Evolutionary conservation across 1,140 invertebrate genomes (phyloP), one percentile per base, ranked within the genome.

Genomic region (Rhagoletis pomonella): DNA sequence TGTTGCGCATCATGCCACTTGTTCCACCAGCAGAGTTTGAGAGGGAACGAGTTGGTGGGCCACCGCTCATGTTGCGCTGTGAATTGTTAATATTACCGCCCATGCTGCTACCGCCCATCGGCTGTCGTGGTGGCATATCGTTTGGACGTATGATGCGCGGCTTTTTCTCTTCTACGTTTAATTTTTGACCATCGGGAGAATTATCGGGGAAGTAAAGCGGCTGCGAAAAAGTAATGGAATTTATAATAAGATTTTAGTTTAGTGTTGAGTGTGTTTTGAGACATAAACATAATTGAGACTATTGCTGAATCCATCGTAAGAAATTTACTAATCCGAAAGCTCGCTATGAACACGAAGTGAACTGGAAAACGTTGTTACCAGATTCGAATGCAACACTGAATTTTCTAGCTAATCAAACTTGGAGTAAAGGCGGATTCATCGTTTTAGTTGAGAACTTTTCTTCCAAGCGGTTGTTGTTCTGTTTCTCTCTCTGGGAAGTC

Each of bases 151-250:
- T 77, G 58, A 95, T 94, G 90, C 97, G 97, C 14, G 95, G 94
- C 92, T 97, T 97, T 94, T 98, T 98, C 93, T 98, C 97, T 94
- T 99, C 97, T 44, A 98, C 96, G 93, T 99, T 99, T 84, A 98
- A 93, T 91, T 97, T 96, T 86, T 94, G 94, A 60, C 92, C 94
- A 90, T 95, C 95, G 55, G 96, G 95, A 88, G 95, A 95, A 91
- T 96, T 96, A 89, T 94, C 94, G 84, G 96, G 96, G 93, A 96
- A 97, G 92, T 95, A 96, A 77, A 98, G 96, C 29, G 97, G 96
- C 97, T 98, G 92, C 50, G 94, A 94, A 89, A 62, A 87, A 59
- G 86, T 69, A 64, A 81, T 81, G 17, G 39, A 87, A 39, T 85
- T n/a, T 39, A 55, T 55, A 55, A 55, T 55, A 55, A 55, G 50